phyloP scores from a whole-genome alignment of 2,113 vertebrate genomes.

The Myotis yumanensis region DNA sequence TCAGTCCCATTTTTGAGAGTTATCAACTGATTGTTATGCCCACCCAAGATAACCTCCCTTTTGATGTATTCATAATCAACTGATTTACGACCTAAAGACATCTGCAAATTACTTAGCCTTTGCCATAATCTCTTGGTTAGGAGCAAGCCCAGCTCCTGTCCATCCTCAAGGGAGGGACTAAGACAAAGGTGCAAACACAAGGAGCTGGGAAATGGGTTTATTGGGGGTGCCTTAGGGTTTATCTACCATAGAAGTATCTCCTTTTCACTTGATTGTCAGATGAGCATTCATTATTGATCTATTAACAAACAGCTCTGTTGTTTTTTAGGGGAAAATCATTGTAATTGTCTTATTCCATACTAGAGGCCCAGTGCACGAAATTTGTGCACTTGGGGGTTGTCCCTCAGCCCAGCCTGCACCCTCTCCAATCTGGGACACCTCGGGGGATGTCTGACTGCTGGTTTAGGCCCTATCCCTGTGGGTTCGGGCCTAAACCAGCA shows the following conservation, averaged over 20 bases:
- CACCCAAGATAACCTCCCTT: neutral
- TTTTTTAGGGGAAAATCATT: neutral
- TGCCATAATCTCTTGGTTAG: neutral
- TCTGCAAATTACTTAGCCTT: neutral
- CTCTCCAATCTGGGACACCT: no score
- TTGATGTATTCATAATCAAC: conserved; percentile 8
- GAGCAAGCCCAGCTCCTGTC: neutral
- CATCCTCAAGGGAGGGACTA: neutral
- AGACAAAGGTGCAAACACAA: neutral
- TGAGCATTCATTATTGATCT: neutral
- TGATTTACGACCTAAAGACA: neutral
- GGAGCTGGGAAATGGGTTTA: neutral
- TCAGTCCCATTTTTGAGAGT: neutral
- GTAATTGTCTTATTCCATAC: neutral
- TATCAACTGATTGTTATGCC: neutral
- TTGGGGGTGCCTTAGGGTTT: neutral
- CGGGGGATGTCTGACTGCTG: no score
- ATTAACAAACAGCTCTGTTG: neutral
- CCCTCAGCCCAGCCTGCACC: no score
- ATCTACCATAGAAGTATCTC: neutral
- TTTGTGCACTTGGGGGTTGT: no score
- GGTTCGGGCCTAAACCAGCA: no score
- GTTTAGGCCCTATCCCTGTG: no score
- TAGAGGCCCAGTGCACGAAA: no score
- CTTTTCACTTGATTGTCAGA: neutral